Evolutionary conservation across 2,113 vertebrate genomes (phyloP).

Genomic region (Penelope pileata): DNA sequence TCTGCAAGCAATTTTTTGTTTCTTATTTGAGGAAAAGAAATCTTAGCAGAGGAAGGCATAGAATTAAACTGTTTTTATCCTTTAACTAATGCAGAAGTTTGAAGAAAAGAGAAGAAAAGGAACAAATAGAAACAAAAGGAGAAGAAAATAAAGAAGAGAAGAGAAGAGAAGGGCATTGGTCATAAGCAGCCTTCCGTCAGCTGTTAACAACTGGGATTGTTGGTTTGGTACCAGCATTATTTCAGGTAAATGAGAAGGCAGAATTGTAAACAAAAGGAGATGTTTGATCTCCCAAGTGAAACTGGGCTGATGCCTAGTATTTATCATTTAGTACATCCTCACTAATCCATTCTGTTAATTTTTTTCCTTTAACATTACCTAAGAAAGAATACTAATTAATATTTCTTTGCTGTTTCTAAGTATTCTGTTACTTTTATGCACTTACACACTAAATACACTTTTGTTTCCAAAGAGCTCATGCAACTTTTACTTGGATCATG

Average conservation of each 20-base stretch:
- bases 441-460: background rate
- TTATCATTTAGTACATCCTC: background rate
- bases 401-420: background rate
- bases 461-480: background rate
- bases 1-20: background rate
- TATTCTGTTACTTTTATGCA: background rate
- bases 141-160: background rate
- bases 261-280: conserved; percentile 30
- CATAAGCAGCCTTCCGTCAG: background rate
- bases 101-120: background rate
- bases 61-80: background rate
- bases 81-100: background rate
- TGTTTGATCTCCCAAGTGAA: background rate
- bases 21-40: background rate
- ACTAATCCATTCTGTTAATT: background rate
- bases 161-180: background rate
- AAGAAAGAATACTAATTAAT: background rate
- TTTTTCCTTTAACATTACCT: background rate
- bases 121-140: rapidly evolving
- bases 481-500: background rate
- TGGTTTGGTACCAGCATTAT: background rate
- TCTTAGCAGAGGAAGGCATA: background rate
- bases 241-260: conserved; percentile 48
- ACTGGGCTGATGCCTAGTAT: background rate
- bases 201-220: background rate